These are phyloP conservation scores for Orycteropus afer DNA, from an alignment of 2,113 vertebrate species.

Conservation along the genomic window DNA sequence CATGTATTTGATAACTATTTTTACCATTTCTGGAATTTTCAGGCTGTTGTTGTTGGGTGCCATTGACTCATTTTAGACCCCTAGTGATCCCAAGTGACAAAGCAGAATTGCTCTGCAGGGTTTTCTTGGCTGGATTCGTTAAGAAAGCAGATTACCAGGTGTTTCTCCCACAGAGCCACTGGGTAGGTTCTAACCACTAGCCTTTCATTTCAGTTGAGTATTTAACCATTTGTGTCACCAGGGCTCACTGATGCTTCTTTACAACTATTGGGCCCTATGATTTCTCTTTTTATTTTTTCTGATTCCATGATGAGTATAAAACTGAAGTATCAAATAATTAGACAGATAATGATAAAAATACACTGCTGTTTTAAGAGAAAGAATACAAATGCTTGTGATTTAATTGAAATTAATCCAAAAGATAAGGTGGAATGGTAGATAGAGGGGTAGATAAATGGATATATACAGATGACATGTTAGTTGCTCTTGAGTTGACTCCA, in stretches of 20 bases:
- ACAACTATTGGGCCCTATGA: background rate
- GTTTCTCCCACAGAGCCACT: background rate
- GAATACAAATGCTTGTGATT: background rate
- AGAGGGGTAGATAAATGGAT: background rate
- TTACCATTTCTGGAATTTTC: constrained; percentile 32
- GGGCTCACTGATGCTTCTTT: background rate
- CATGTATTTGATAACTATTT: background rate
- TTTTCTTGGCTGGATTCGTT: too few relatives aligned
- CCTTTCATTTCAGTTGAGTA: too few relatives aligned
- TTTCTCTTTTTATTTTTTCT: background rate
- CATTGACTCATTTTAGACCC: background rate
- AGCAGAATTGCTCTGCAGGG: background rate
- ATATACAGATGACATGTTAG: background rate
- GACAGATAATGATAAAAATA: constrained; percentile 17
- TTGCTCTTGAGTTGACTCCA: background rate
- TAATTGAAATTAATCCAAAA: constrained; percentile 17
- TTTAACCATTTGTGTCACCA: too few relatives aligned
- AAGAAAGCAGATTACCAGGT: background rate
- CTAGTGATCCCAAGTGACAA: background rate
- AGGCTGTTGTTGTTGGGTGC: background rate
- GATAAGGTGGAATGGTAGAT: background rate
- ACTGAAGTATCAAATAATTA: background rate
- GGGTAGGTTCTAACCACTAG: too few relatives aligned
- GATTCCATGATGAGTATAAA: constrained; percentile 9
- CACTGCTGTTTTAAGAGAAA: constrained; percentile 34